Conservation (phyloP, 2,113 vertebrate species). For the Phoxinus phoxinus region DNA sequence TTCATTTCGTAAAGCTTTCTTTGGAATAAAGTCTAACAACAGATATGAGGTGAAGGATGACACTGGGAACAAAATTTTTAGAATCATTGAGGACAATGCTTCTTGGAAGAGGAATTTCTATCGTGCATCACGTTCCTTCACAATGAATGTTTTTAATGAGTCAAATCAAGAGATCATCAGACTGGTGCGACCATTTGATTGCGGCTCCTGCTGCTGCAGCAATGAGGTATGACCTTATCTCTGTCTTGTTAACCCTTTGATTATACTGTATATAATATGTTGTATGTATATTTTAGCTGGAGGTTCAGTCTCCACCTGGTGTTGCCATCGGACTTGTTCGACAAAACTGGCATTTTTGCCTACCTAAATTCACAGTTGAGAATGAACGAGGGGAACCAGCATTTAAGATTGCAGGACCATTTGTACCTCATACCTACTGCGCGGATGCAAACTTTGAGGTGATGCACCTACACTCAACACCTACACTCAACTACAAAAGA, state of each 20-base stretch:
- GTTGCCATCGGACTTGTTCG: slow-evolving; percentile 77
- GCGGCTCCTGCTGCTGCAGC: slow-evolving; percentile 81
- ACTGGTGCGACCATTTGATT: slow-evolving; percentile 75
- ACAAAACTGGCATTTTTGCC: slow-evolving; percentile 79
- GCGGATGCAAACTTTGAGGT: slow-evolving; percentile 82
- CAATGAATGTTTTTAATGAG: slow-evolving; percentile 76
- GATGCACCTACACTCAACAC: not conserved
- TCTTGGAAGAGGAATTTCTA: slow-evolving; percentile 74
- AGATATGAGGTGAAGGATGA: slow-evolving; percentile 82
- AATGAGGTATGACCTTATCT: slow-evolving; percentile 74
- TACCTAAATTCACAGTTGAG: slow-evolving; percentile 81
- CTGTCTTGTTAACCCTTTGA: not conserved
- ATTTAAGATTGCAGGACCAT: slow-evolving; percentile 79
- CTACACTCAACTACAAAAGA: too few relatives aligned
- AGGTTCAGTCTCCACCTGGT: slow-evolving; percentile 83
- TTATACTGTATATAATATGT: not conserved
- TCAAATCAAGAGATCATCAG: slow-evolving; percentile 75
- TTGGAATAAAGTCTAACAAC: slow-evolving; percentile 71
- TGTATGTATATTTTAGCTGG: slow-evolving; percentile 70
- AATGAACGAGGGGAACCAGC: slow-evolving; percentile 73
- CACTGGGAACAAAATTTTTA: slow-evolving; percentile 80
- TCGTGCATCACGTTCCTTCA: slow-evolving; percentile 74
- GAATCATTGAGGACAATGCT: slow-evolving; percentile 77
- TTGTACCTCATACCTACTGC: slow-evolving; percentile 74
- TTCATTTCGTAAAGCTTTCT: not conserved